Conservation (phyloP, 2,888 invertebrate genomes). For the Meteorus colon region DNA sequence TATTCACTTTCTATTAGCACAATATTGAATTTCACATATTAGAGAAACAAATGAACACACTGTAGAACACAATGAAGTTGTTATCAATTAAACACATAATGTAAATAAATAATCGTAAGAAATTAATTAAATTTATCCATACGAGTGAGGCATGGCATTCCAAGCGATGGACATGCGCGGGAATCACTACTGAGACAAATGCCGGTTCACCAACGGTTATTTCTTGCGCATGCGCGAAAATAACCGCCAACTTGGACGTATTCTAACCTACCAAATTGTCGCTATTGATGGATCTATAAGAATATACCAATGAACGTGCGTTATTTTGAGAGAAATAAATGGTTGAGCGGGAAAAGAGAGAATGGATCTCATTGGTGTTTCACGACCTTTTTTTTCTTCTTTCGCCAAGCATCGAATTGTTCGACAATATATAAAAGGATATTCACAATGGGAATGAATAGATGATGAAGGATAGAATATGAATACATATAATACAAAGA, state of each 20-base stretch:
- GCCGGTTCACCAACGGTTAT: slow-evolving; percentile 33
- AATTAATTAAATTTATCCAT: slow-evolving; percentile 20
- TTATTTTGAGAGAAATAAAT: background rate
- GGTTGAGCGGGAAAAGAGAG: slow-evolving; percentile 35
- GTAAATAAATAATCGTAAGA: background rate
- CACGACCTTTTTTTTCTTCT: background rate
- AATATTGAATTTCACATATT: background rate
- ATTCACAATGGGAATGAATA: no score
- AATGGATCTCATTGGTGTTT: slow-evolving; percentile 53
- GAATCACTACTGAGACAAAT: slow-evolving; percentile 20
- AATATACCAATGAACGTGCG: slow-evolving; percentile 9
- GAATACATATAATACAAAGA: no score
- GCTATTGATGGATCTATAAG: background rate
- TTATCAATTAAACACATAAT: background rate
- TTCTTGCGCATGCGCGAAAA: slow-evolving; percentile 13
- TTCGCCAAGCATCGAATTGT: background rate
- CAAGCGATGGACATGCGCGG: slow-evolving; percentile 35
- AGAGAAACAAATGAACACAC: background rate
- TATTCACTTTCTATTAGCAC: background rate
- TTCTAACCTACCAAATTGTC: background rate
- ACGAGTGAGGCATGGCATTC: slow-evolving; percentile 28
- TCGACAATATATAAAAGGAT: slow-evolving; percentile 30
- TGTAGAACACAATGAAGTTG: background rate
- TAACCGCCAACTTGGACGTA: slow-evolving; percentile 2
- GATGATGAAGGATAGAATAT: no score